A percentile compares a stretch with the other conserved stretches of the same genome.
phyloP scores from a whole-genome alignment of 2,888 invertebrate genomes.

The Neoascia interrupta region DNA sequence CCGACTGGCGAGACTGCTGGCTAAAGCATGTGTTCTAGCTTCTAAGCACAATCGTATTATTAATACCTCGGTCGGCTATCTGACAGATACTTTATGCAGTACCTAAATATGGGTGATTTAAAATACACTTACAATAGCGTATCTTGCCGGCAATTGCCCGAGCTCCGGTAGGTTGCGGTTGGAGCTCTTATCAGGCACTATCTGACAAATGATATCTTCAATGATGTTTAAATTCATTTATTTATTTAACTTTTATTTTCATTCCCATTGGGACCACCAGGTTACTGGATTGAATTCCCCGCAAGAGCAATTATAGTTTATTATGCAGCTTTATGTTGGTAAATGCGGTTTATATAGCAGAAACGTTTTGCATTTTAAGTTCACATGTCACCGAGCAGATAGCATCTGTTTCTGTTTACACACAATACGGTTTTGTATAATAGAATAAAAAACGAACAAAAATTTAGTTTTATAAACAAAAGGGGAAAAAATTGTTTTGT shows the following conservation, averaged over 20 bases:
- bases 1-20: neutral
- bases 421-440: no score
- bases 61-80: conserved; percentile 44
- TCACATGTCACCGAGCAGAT: conserved; percentile 23
- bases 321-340: conserved; percentile 6
- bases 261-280: conserved; percentile 8
- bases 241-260: conserved; percentile 17
- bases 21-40: conserved; percentile 50
- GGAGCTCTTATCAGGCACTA: conserved; percentile 46
- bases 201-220: conserved; percentile 27
- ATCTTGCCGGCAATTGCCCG: conserved; percentile 27
- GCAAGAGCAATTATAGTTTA: conserved; percentile 19
- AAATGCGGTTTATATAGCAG: no score
- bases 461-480: neutral
- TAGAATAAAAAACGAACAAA: neutral
- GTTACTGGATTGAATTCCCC: neutral
- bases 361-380: conserved; percentile 19
- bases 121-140: conserved; percentile 51
- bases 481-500: no score
- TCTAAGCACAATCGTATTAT: conserved; percentile 54
- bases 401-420: no score
- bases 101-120: conserved; percentile 29
- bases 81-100: conserved; percentile 18
- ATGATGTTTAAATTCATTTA: no score
- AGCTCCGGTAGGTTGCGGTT: neutral